Evolutionary conservation across 2,113 vertebrate genomes (phyloP).

Genomic region (Agapornis roseicollis): DNA sequence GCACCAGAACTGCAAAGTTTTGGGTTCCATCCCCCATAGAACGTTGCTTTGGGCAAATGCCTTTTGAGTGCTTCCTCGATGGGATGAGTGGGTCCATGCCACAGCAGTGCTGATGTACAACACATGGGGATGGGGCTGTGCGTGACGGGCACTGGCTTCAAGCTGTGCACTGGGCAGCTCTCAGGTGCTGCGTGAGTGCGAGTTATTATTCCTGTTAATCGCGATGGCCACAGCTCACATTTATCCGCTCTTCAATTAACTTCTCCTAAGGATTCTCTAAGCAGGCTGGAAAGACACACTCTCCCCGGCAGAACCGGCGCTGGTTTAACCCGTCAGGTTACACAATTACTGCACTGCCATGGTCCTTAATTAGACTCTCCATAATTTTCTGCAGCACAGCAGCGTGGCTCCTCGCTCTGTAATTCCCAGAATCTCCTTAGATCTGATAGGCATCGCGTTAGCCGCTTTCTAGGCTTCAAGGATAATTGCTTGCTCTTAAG

Average conservation of each 20-base stretch:
- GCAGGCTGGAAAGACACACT: constrained; percentile 27
- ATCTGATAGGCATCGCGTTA: neutral
- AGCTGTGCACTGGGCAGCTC: neutral
- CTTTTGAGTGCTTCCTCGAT: accelerated
- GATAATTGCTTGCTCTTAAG: neutral
- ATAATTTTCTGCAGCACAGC: constrained; percentile 23
- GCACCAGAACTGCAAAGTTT: neutral
- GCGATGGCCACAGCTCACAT: constrained; percentile 15
- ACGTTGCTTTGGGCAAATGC: neutral
- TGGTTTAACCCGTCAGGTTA: constrained; percentile 49
- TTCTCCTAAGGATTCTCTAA: constrained; percentile 38
- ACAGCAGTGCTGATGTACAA: neutral
- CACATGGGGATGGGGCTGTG: neutral
- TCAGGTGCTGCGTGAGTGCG: neutral
- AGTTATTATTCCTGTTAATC: constrained; percentile 46
- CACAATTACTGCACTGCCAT: constrained; percentile 29
- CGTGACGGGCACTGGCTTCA: neutral
- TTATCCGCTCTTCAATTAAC: constrained; percentile 61
- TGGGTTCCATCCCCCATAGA: accelerated
- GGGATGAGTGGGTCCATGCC: accelerated
- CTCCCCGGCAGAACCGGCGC: constrained; percentile 51
- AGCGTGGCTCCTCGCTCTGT: neutral
- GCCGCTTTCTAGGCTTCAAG: neutral
- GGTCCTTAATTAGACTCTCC: constrained; percentile 58
- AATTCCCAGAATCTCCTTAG: constrained; percentile 52